phyloP scores from a whole-genome alignment of 2,888 invertebrate species.

The Cecidostiba fungosa region DNA sequence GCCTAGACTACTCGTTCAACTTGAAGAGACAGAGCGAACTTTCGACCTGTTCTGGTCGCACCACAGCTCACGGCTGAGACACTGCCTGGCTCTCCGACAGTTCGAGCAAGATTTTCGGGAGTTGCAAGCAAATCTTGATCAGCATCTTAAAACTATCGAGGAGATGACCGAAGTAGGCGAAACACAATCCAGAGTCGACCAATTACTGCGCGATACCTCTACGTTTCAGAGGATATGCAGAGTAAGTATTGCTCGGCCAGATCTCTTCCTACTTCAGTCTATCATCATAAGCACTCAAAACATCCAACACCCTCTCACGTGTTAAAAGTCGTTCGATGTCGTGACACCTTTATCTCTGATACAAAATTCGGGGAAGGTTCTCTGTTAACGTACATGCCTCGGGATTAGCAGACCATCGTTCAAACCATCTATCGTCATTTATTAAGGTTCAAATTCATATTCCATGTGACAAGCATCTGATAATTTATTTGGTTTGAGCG shows the following conservation, averaged over 20 bases:
- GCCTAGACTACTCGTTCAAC: slow-evolving; percentile 90
- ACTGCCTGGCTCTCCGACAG: slow-evolving; percentile 93
- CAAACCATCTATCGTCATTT: slow-evolving; percentile 25
- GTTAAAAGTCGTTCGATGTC: neutral
- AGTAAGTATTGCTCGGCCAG: slow-evolving; percentile 75
- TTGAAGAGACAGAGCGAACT: slow-evolving; percentile 96
- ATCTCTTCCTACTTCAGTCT: neutral
- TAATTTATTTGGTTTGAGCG: slow-evolving; percentile 33
- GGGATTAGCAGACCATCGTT: slow-evolving; percentile 17
- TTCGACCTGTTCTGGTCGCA: slow-evolving; percentile 97
- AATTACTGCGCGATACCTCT: slow-evolving; percentile 88
- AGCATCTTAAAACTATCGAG: slow-evolving; percentile 88
- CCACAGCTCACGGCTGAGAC: slow-evolving; percentile 93
- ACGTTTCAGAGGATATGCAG: slow-evolving; percentile 89
- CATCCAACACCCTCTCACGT: neutral
- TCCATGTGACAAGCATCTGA: neutral
- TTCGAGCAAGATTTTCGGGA: slow-evolving; percentile 98
- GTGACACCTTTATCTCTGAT: neutral
- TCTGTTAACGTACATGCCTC: slow-evolving; percentile 10
- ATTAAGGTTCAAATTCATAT: neutral
- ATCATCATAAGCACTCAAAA: slow-evolving; percentile 18
- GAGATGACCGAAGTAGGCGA: slow-evolving; percentile 95
- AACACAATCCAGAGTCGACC: slow-evolving; percentile 90
- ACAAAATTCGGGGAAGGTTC: neutral
- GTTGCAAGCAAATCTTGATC: slow-evolving; percentile 90